Evolutionary conservation across 2,888 invertebrate genomes (phyloP).

Genomic region (Ptychoptera contaminata): DNA sequence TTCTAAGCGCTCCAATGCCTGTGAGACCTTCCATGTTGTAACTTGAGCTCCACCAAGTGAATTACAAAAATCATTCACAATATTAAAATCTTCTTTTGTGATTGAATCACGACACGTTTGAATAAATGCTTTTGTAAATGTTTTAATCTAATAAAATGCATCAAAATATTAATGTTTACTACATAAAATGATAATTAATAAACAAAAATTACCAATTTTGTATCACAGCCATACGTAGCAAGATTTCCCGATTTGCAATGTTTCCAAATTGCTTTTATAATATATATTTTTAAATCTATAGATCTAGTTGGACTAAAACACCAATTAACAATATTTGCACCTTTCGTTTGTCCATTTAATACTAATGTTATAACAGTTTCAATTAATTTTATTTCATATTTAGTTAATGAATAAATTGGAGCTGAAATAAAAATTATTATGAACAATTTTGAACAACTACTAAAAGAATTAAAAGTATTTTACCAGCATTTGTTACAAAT

Average conservation of each 20-base stretch:
- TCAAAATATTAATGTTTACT: not conserved
- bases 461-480: not conserved
- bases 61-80: slow-evolving; percentile 20
- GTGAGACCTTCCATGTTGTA: slow-evolving; percentile 24
- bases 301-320: slow-evolving; percentile 25
- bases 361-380: slow-evolving; percentile 23
- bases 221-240: slow-evolving; percentile 24
- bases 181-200: not conserved
- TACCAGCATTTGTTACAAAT: slow-evolving; percentile 13
- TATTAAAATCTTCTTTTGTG: slow-evolving; percentile 19
- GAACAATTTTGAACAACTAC: not conserved
- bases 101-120: not conserved
- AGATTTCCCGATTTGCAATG: slow-evolving; percentile 19
- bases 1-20: slow-evolving; percentile 25
- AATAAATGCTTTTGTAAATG: slow-evolving; percentile 3
- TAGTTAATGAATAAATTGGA: slow-evolving; percentile 18
- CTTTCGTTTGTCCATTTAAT: slow-evolving; percentile 24
- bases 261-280: slow-evolving; percentile 23
- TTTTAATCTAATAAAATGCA: slow-evolving; percentile 1
- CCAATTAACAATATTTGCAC: slow-evolving; percentile 30
- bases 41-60: slow-evolving; percentile 22
- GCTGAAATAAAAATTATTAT: slow-evolving; percentile 14
- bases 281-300: slow-evolving; percentile 22
- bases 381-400: slow-evolving; percentile 23
- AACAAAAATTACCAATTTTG: slow-evolving; percentile 22